Conservation (phyloP, 2,113 vertebrate species). For the Muscicapa adusta region DNA sequence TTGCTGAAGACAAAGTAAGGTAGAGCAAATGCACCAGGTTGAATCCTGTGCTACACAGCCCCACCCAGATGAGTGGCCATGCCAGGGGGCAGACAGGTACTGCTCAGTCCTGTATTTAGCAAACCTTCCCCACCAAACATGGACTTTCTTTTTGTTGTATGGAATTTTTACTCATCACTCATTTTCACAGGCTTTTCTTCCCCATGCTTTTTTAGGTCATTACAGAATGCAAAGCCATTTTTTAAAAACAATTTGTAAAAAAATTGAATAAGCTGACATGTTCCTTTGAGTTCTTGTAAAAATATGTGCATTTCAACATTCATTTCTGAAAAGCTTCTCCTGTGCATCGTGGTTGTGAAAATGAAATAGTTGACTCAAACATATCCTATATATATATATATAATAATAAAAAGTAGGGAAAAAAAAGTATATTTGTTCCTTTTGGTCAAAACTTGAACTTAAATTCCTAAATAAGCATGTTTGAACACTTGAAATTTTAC, state of each 20-base stretch:
- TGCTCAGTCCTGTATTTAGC: neutral
- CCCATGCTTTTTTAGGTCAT: neutral
- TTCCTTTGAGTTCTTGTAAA: neutral
- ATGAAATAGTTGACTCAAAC: neutral
- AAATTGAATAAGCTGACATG: neutral
- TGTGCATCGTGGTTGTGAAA: neutral
- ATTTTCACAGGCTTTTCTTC: neutral
- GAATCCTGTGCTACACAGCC: neutral
- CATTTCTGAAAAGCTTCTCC: neutral
- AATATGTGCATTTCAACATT: neutral
- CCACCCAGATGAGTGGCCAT: neutral
- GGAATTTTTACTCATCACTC: neutral
- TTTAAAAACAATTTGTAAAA: neutral
- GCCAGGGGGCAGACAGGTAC: neutral
- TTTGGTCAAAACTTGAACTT: neutral
- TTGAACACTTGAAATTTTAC: neutral
- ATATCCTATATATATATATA: neutral
- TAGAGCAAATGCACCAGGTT: neutral
- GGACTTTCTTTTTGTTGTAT: neutral
- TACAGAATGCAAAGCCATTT: rapidly evolving
- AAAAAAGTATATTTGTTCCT: neutral
- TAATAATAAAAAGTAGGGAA: neutral
- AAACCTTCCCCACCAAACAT: neutral
- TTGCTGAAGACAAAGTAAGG: neutral
- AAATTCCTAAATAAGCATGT: neutral